These are phyloP conservation scores for Rhodeus uyekii DNA, from an alignment of 2,797 vertebrate species.

Conservation along the genomic window DNA sequence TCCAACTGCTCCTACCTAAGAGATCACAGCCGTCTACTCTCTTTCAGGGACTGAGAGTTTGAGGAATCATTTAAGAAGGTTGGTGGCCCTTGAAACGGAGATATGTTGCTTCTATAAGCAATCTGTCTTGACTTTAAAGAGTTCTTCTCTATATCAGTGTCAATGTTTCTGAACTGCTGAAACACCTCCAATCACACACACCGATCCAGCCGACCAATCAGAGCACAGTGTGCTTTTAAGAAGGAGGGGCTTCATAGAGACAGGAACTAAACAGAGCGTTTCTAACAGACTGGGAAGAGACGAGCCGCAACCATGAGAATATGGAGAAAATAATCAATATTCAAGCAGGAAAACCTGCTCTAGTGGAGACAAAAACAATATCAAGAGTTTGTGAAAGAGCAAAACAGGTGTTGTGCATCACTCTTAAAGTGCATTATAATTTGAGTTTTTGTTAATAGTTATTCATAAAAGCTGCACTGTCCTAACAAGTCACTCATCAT, in stretches of 20 bases:
- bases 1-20: not conserved
- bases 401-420: not conserved
- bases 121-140: not conserved
- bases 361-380: not conserved
- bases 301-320: too few relatives aligned
- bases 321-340: not conserved
- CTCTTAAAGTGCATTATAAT: not conserved
- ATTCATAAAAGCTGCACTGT: too few relatives aligned
- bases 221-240: too few relatives aligned
- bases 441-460: not conserved
- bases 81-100: not conserved
- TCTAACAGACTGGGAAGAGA: too few relatives aligned
- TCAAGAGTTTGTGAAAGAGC: not conserved
- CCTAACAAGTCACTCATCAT: not conserved
- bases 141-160: not conserved
- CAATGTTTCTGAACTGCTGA: not conserved
- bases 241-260: too few relatives aligned
- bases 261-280: too few relatives aligned
- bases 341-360: too few relatives aligned
- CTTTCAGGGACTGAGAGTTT: not conserved
- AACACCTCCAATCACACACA: not conserved
- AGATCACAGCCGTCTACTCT: constrained; percentile 11
- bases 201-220: too few relatives aligned
- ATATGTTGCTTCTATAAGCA: not conserved
- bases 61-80: not conserved